Percentiles rank a stretch among this genome's conserved stretches.
phyloP scores from a whole-genome alignment of 2,113 vertebrate genomes.

The Falcunculus frontatus region DNA sequence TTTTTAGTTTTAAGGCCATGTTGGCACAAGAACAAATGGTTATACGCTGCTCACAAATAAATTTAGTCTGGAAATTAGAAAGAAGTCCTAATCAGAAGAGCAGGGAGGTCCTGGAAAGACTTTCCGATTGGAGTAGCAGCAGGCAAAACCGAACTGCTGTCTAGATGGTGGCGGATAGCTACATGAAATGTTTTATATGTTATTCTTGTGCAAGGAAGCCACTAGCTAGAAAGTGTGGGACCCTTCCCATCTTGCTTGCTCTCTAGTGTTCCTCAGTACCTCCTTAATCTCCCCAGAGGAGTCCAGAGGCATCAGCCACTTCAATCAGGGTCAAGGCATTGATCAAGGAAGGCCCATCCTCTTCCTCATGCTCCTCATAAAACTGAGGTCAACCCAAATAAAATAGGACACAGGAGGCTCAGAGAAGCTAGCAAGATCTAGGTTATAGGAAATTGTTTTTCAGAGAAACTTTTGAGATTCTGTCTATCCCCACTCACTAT shows the following conservation, averaged over 20 bases:
- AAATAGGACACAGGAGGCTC: background rate
- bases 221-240: background rate
- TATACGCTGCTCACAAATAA: background rate
- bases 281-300: background rate
- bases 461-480: background rate
- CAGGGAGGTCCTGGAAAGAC: background rate
- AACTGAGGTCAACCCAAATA: background rate
- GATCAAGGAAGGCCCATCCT: background rate
- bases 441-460: background rate
- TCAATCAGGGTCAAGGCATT: background rate
- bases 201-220: background rate
- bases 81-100: background rate
- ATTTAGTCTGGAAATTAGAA: background rate
- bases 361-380: background rate
- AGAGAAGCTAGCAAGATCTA: background rate
- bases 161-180: background rate
- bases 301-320: background rate
- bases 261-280: background rate
- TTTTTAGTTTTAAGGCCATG: background rate
- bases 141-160: background rate
- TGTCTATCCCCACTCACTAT: background rate
- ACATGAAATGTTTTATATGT: background rate
- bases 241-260: background rate
- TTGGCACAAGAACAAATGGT: constrained; percentile 2
- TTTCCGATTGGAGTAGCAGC: accelerated